These are phyloP conservation scores for Sebastes taczanowskii DNA, from an alignment of 2,797 vertebrate species.

Conservation along the genomic window DNA sequence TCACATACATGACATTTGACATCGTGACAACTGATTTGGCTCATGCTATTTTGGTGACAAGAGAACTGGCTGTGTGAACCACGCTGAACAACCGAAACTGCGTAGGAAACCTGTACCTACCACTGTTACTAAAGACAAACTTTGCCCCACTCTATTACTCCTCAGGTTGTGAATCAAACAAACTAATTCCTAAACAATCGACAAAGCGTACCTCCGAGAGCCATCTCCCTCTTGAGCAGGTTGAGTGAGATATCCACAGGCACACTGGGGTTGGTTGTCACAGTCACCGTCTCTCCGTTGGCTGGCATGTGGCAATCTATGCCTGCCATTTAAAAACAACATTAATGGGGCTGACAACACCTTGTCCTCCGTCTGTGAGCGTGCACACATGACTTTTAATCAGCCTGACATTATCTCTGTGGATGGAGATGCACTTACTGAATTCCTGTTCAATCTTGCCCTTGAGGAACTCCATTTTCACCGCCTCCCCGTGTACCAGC, in stretches of 20 bases:
- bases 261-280: slow-evolving; percentile 93
- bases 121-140: neutral
- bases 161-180: neutral
- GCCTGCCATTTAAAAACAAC: slow-evolving; percentile 70
- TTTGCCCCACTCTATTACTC: neutral
- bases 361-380: neutral
- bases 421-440: slow-evolving; percentile 77
- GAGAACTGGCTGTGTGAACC: neutral
- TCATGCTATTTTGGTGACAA: slow-evolving; percentile 18
- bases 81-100: slow-evolving; percentile 3
- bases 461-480: slow-evolving; percentile 98
- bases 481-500: slow-evolving; percentile 95
- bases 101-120: neutral
- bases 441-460: slow-evolving; percentile 98
- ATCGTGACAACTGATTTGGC: neutral
- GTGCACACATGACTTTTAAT: neutral
- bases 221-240: slow-evolving; percentile 92
- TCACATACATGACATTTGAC: neutral
- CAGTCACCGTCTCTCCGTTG: slow-evolving; percentile 90
- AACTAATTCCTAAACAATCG: neutral
- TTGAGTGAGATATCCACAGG: slow-evolving; percentile 95
- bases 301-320: slow-evolving; percentile 95
- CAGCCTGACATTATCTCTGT: neutral
- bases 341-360: neutral
- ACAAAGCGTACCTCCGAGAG: slow-evolving; percentile 83